Evolutionary conservation across 2,113 vertebrate species (phyloP).

Genomic region (Tinamus guttatus): DNA sequence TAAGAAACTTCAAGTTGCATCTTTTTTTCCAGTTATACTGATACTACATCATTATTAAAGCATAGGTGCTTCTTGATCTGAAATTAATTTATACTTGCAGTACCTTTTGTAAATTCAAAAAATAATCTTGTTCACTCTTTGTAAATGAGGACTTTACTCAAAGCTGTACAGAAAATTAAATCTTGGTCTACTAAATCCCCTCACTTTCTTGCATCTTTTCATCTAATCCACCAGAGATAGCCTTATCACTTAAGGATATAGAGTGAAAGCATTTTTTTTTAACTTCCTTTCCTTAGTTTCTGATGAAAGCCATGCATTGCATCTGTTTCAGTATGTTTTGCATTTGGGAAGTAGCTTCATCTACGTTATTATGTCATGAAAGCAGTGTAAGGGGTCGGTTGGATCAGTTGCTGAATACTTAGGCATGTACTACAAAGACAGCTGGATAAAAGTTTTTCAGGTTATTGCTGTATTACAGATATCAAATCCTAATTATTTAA

Average conservation of each 20-base stretch:
- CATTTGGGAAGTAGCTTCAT: background rate
- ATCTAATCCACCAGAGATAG: background rate
- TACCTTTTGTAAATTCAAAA: background rate
- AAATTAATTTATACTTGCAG: background rate
- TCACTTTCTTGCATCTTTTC: background rate
- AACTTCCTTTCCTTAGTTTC: background rate
- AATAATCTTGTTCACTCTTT: background rate
- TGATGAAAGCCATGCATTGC: background rate
- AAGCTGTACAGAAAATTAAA: constrained; percentile 32
- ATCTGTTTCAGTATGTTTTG: background rate
- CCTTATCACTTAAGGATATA: background rate
- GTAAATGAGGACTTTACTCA: background rate
- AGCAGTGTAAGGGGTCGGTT: background rate
- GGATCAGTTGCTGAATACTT: background rate
- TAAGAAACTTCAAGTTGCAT: background rate
- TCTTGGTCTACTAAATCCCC: background rate
- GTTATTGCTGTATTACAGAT: background rate
- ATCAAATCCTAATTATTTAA: background rate
- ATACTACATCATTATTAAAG: background rate
- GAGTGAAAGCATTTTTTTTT: background rate
- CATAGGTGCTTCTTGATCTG: background rate
- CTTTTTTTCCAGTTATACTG: background rate
- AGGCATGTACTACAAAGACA: rapidly evolving
- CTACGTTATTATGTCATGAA: background rate
- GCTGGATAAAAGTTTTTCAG: background rate